Conservation (phyloP, 2,888 invertebrate species). For the Andricus quercusramuli region DNA sequence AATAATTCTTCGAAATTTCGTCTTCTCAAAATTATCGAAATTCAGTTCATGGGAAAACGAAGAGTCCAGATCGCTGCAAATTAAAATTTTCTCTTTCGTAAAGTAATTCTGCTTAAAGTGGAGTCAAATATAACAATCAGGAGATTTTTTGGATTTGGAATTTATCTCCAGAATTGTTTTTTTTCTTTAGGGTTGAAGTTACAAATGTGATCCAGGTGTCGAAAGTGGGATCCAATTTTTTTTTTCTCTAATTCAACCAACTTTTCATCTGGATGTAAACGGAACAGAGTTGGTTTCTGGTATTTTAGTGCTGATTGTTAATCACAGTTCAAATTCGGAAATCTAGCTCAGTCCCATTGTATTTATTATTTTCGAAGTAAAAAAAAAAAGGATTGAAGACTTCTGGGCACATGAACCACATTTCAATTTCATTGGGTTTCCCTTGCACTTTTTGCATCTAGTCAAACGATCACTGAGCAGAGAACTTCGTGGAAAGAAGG, state of each 20-base stretch:
- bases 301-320: background rate
- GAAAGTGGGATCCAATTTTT: background rate
- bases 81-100: constrained; percentile 39
- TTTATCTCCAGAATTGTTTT: background rate
- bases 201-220: background rate
- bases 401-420: background rate
- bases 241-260: background rate
- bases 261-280: background rate
- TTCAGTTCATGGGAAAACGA: constrained; percentile 42
- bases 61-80: constrained; percentile 42
- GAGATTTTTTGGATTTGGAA: background rate
- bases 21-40: constrained; percentile 36
- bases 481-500: constrained; percentile 25
- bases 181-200: background rate
- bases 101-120: constrained; percentile 26
- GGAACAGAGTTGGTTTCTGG: background rate
- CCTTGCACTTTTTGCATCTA: constrained; percentile 1
- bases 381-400: background rate
- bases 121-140: constrained; percentile 5
- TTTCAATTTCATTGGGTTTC: constrained; percentile 12
- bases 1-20: constrained; percentile 40
- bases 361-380: background rate
- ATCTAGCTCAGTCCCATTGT: background rate
- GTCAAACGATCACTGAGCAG: constrained; percentile 37
- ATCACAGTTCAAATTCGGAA: background rate